Conservation (phyloP, 2,888 invertebrate genomes). For the Aspidapion aeneum region DNA sequence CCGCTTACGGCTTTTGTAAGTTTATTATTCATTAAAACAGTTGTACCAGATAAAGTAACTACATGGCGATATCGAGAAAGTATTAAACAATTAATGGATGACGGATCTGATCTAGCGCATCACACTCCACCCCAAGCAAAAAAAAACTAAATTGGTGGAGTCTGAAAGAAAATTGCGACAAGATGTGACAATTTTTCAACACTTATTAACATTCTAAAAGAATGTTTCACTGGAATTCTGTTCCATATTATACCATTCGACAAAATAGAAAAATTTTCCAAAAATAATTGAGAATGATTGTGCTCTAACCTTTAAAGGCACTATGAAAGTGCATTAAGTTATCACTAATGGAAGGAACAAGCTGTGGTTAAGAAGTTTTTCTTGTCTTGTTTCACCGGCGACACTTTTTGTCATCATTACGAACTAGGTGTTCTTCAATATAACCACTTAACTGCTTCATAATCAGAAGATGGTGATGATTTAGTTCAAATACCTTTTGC, state of each 20-base stretch:
- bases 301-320: slow-evolving; percentile 6
- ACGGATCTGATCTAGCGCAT: no score
- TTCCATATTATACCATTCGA: background rate
- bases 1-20: no score
- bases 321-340: slow-evolving; percentile 8
- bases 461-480: background rate
- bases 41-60: no score
- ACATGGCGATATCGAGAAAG: no score
- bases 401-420: background rate
- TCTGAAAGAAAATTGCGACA: slow-evolving; percentile 6
- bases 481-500: background rate
- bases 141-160: slow-evolving; percentile 8
- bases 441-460: background rate
- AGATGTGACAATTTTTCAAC: background rate
- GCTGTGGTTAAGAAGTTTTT: slow-evolving; percentile 3
- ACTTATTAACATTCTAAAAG: background rate
- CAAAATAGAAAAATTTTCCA: background rate
- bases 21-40: no score
- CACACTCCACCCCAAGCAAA: no score
- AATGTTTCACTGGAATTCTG: background rate
- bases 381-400: background rate
- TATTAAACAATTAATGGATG: no score
- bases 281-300: slow-evolving; percentile 2
- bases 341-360: background rate
- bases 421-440: background rate